Percentiles rank a stretch among this genome's conserved stretches.
phyloP scores from a whole-genome alignment of 2,113 vertebrate genomes.

The Chaenocephalus aceratus region DNA sequence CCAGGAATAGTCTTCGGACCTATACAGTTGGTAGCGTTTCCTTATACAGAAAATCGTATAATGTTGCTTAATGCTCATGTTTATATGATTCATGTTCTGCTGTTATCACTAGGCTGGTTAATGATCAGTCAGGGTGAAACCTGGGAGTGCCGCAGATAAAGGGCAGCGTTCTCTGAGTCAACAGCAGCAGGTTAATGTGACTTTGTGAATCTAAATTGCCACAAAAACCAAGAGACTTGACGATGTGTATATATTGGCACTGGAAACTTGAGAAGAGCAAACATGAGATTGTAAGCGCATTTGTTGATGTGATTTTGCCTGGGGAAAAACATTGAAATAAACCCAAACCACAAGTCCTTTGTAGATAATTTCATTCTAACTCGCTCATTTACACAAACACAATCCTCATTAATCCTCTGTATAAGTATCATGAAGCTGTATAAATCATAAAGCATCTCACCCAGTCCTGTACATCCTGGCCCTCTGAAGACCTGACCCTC shows the following conservation, averaged over 20 bases:
- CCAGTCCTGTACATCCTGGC: slow-evolving; percentile 87
- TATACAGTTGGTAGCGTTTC: neutral
- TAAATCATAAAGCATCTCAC: slow-evolving; percentile 64
- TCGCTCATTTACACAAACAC: neutral
- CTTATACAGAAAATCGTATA: slow-evolving; percentile 12
- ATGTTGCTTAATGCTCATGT: neutral
- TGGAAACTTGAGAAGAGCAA: neutral
- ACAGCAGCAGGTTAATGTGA: slow-evolving; percentile 16
- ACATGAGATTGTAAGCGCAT: neutral
- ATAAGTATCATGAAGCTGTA: neutral
- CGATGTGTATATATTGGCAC: neutral
- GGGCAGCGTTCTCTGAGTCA: slow-evolving; percentile 29
- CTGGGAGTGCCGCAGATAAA: slow-evolving; percentile 65
- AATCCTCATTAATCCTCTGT: neutral
- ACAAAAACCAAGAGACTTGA: neutral
- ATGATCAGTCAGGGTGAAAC: slow-evolving; percentile 88
- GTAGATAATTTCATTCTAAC: neutral
- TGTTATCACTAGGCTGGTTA: slow-evolving; percentile 78
- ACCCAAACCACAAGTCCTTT: neutral
- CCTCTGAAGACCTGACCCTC: slow-evolving; percentile 43
- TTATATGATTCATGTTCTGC: slow-evolving; percentile 11
- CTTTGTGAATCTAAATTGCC: slow-evolving; percentile 9
- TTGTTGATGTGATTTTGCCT: neutral
- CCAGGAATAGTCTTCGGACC: neutral
- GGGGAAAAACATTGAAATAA: neutral